Percentiles rank a stretch among this genome's conserved stretches.
Evolutionary conservation across 2,797 vertebrate genomes (phyloP).

Genomic region (Onychomys leucogaster): DNA sequence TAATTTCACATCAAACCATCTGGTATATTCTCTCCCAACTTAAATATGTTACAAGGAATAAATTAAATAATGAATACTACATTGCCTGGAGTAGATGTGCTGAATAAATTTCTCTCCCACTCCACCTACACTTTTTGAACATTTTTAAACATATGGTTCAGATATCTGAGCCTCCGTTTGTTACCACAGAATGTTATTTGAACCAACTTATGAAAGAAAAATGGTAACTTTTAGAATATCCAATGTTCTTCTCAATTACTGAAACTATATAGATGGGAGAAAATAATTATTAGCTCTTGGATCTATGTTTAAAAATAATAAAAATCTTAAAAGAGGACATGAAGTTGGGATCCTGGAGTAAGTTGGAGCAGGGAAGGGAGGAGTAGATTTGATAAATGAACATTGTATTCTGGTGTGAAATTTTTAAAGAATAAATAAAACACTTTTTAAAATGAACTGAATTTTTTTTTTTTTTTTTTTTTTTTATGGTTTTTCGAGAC

Average conservation of each 20-base stretch:
- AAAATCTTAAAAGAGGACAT: neutral
- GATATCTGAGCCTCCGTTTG: slow-evolving; percentile 13
- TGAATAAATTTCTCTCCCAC: neutral
- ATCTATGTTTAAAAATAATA: slow-evolving; percentile 4
- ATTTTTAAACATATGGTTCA: neutral
- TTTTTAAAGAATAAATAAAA: neutral
- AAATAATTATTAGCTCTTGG: neutral
- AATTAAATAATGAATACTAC: neutral
- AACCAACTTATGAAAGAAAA: slow-evolving; percentile 31
- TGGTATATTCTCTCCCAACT: neutral
- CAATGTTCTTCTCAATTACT: slow-evolving; percentile 13
- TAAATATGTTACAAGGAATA: slow-evolving; percentile 2
- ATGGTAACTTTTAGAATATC: slow-evolving; percentile 17
- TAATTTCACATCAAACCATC: slow-evolving; percentile 14
- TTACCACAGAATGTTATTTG: slow-evolving; percentile 10
- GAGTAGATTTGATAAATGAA: neutral
- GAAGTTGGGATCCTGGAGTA: neutral
- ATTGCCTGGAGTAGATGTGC: neutral
- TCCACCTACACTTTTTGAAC: neutral
- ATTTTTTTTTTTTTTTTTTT: too few relatives aligned
- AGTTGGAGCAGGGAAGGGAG: neutral
- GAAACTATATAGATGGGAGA: slow-evolving; percentile 9
- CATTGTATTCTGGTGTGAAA: neutral
- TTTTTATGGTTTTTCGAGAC: too few relatives aligned
- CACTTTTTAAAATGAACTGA: neutral